Evolutionary conservation across 2,888 invertebrate species (phyloP).

Genomic region (Drosophila merina): DNA sequence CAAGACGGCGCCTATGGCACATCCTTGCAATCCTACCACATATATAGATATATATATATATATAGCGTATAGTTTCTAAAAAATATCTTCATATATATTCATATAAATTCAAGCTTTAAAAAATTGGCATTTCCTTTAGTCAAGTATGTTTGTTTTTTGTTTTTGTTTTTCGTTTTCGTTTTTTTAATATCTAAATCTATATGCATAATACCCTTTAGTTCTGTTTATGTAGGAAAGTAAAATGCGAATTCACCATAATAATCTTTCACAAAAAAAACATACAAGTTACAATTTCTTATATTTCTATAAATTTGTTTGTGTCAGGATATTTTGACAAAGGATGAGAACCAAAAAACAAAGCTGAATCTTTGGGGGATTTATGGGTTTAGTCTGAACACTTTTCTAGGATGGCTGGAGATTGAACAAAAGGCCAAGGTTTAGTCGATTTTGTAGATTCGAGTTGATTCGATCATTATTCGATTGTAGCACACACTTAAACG

Average conservation of each 20-base stretch:
- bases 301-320: constrained; percentile 10
- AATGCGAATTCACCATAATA: constrained; percentile 33
- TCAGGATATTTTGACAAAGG: constrained; percentile 13
- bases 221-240: constrained; percentile 37
- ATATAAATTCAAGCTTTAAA: constrained; percentile 62
- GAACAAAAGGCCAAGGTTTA: constrained; percentile 13
- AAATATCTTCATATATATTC: constrained; percentile 56
- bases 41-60: constrained; percentile 37
- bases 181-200: constrained; percentile 26
- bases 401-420: constrained; percentile 16
- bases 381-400: constrained; percentile 14
- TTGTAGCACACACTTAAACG: too few relatives aligned
- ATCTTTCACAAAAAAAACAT: constrained; percentile 10
- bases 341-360: constrained; percentile 22
- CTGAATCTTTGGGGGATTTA: background rate
- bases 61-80: constrained; percentile 72
- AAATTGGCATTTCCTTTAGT: constrained; percentile 75
- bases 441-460: background rate
- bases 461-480: too few relatives aligned
- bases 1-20: constrained; percentile 74
- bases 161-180: background rate
- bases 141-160: constrained; percentile 21
- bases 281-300: constrained; percentile 15
- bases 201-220: constrained; percentile 45
- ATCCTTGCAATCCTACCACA: constrained; percentile 47